phyloP scores from a whole-genome alignment of 2,888 invertebrate genomes.

The Melanostoma mellinum region DNA sequence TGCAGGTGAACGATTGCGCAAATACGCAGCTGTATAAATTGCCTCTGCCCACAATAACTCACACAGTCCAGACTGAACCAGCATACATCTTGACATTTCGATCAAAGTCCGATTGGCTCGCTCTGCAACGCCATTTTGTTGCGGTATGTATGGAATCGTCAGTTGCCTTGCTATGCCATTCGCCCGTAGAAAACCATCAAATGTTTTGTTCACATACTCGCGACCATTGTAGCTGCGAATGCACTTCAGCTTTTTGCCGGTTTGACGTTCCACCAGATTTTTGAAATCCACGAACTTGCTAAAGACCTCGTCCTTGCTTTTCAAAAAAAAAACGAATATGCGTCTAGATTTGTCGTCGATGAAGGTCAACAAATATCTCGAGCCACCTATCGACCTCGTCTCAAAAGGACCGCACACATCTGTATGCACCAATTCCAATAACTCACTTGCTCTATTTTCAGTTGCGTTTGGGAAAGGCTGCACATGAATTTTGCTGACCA shows the following conservation, averaged over 20 bases:
- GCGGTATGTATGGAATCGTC: too few relatives aligned
- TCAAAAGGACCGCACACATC: slow-evolving; percentile 43
- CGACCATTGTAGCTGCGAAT: too few relatives aligned
- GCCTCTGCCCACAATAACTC: too few relatives aligned
- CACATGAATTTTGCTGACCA: slow-evolving; percentile 50
- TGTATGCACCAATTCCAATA: slow-evolving; percentile 44
- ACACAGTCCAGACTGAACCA: too few relatives aligned
- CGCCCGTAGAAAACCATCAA: too few relatives aligned
- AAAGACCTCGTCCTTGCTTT: slow-evolving; percentile 54
- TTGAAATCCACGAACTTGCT: slow-evolving; percentile 54
- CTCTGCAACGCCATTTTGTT: too few relatives aligned
- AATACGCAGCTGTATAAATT: too few relatives aligned
- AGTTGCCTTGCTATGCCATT: too few relatives aligned
- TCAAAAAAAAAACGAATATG: slow-evolving; percentile 48
- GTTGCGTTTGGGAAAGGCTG: slow-evolving; percentile 52
- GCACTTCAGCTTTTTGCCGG: slow-evolving; percentile 34
- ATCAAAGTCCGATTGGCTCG: too few relatives aligned
- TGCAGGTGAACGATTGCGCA: too few relatives aligned
- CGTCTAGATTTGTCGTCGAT: slow-evolving; percentile 61
- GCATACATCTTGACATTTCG: too few relatives aligned
- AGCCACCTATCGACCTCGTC: slow-evolving; percentile 46
- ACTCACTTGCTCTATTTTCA: slow-evolving; percentile 34
- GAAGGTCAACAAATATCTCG: slow-evolving; percentile 56
- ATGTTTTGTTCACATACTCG: too few relatives aligned
- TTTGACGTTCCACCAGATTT: slow-evolving; percentile 49